Percentiles rank a stretch among this genome's conserved stretches.
These are phyloP conservation scores for Sesamia nonagrioides DNA, from an alignment of 1,140 invertebrate species.

Conservation along the genomic window DNA sequence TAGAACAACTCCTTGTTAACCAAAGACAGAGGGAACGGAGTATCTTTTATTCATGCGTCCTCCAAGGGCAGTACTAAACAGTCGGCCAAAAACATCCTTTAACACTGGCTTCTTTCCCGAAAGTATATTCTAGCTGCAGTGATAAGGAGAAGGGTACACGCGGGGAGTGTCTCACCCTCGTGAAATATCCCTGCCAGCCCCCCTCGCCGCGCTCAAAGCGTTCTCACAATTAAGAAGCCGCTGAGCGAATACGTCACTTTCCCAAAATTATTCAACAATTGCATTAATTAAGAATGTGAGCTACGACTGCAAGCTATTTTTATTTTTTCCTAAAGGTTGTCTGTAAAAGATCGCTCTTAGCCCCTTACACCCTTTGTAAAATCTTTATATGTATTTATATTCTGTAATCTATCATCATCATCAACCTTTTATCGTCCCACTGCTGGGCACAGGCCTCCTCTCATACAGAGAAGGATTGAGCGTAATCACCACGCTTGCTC, in stretches of 20 bases:
- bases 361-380: too few species aligned
- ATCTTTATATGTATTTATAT: too few species aligned
- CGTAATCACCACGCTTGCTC: too few species aligned
- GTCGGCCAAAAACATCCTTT: slow-evolving; percentile 13
- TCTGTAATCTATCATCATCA: too few species aligned
- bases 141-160: slow-evolving; percentile 21
- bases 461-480: too few species aligned
- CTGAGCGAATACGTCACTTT: slow-evolving; percentile 22
- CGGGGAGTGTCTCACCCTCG: neutral
- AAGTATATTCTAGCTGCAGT: slow-evolving; percentile 20
- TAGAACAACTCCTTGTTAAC: neutral
- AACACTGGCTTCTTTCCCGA: slow-evolving; percentile 16
- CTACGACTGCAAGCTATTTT: neutral
- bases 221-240: slow-evolving; percentile 39
- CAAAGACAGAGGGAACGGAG: neutral
- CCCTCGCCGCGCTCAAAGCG: slow-evolving; percentile 10
- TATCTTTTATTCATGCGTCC: slow-evolving; percentile 11
- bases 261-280: slow-evolving; percentile 20
- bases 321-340: neutral
- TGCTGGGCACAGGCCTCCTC: too few species aligned
- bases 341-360: too few species aligned
- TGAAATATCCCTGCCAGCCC: slow-evolving; percentile 13
- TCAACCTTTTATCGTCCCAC: too few species aligned
- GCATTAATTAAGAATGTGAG: slow-evolving; percentile 31
- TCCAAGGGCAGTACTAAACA: slow-evolving; percentile 8